A percentile compares a stretch with the other conserved stretches of the same genome.
phyloP scores from a whole-genome alignment of 2,113 vertebrate genomes.

The Arothron firmamentum region DNA sequence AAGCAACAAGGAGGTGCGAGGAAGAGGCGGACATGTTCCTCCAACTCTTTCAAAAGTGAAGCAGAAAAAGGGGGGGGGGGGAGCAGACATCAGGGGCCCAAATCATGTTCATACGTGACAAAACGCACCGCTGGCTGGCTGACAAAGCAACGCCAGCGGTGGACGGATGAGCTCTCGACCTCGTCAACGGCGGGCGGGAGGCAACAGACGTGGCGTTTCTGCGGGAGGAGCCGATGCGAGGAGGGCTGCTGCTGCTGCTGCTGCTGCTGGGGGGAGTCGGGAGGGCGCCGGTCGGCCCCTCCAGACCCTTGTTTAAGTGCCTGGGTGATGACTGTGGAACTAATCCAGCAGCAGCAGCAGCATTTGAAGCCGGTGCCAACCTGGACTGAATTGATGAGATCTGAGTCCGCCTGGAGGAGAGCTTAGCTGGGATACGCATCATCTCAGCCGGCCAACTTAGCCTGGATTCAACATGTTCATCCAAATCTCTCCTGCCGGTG shows the following conservation, averaged over 20 bases:
- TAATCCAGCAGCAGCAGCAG: slow-evolving; percentile 56
- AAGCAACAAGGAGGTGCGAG: slow-evolving; percentile 41
- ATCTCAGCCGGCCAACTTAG: slow-evolving; percentile 64
- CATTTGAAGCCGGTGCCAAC: slow-evolving; percentile 63
- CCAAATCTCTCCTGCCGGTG: slow-evolving; percentile 56
- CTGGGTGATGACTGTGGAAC: slow-evolving; percentile 54
- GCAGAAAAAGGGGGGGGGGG: slow-evolving; percentile 3
- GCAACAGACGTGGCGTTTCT: background rate
- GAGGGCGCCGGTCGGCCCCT: slow-evolving; percentile 38
- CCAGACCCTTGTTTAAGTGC: slow-evolving; percentile 53
- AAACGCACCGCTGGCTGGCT: no score
- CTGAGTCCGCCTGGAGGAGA: slow-evolving; percentile 64
- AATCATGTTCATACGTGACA: no score
- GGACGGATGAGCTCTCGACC: no score
- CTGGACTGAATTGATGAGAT: slow-evolving; percentile 65
- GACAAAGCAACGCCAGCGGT: no score
- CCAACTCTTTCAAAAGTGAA: background rate
- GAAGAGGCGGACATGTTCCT: background rate
- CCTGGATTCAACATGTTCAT: slow-evolving; percentile 57
- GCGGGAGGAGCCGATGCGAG: slow-evolving; percentile 3
- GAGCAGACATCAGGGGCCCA: background rate
- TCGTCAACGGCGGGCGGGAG: no score
- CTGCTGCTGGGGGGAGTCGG: slow-evolving; percentile 16
- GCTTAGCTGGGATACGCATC: slow-evolving; percentile 63
- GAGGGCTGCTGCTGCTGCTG: slow-evolving; percentile 9